These are phyloP conservation scores for Rhagoletis zephyria DNA, from an alignment of 1,140 invertebrate species.

Conservation along the genomic window DNA sequence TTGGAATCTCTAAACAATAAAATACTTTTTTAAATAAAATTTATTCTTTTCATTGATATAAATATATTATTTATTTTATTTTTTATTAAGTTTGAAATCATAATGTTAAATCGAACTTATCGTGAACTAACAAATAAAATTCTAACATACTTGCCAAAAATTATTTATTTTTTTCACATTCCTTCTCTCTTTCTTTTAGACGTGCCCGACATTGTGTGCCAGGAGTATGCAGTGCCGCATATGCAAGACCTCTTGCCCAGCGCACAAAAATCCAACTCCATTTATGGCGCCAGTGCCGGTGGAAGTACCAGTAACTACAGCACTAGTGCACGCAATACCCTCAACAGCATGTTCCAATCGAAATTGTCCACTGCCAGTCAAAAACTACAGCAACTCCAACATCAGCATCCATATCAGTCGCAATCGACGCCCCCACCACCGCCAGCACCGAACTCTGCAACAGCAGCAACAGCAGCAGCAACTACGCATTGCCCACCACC, in stretches of 20 bases:
- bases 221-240: slow-evolving; percentile 77
- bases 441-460: slow-evolving; percentile 37
- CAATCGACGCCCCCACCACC: slow-evolving; percentile 63
- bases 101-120: too few species aligned
- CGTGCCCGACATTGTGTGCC: slow-evolving; percentile 76
- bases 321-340: slow-evolving; percentile 62
- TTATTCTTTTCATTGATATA: too few species aligned
- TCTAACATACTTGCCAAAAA: too few species aligned
- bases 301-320: slow-evolving; percentile 58
- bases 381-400: slow-evolving; percentile 51
- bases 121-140: too few species aligned
- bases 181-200: slow-evolving; percentile 69
- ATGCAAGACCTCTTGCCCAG: slow-evolving; percentile 71
- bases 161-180: neutral
- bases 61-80: too few species aligned
- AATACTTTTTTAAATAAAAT: too few species aligned
- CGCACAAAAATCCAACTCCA: slow-evolving; percentile 58
- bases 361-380: slow-evolving; percentile 60
- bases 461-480: neutral
- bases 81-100: too few species aligned
- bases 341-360: slow-evolving; percentile 62
- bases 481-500: slow-evolving; percentile 45
- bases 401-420: slow-evolving; percentile 53
- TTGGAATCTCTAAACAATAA: too few species aligned
- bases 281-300: slow-evolving; percentile 54